A percentile compares a stretch with the other conserved stretches of the same genome.
phyloP scores from a whole-genome alignment of 2,888 invertebrate species.

The Muschampia plurimacula region DNA sequence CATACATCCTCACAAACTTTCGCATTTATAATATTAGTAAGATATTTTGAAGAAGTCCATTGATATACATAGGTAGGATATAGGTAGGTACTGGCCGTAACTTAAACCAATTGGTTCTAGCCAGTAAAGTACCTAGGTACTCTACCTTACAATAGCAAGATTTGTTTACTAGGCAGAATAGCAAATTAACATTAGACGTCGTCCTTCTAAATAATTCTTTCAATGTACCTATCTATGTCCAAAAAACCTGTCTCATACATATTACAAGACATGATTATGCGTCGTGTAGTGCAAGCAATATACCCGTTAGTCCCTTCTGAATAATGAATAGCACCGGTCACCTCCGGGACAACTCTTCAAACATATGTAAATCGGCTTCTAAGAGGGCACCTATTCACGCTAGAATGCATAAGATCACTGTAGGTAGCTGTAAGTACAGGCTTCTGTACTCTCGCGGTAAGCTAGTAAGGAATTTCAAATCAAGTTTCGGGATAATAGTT shows the following conservation, averaged over 20 bases:
- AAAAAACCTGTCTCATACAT: slow-evolving; percentile 10
- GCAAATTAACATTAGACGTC: neutral
- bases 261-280: slow-evolving; percentile 20
- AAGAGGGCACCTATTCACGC: slow-evolving; percentile 24
- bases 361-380: slow-evolving; percentile 55
- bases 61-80: no score
- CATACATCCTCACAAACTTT: no score
- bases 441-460: neutral
- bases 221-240: neutral
- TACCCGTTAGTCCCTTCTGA: slow-evolving; percentile 49
- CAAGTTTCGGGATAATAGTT: neutral
- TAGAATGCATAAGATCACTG: slow-evolving; percentile 30
- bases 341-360: slow-evolving; percentile 52
- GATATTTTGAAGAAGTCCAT: no score
- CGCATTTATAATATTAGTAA: no score
- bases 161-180: neutral
- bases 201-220: slow-evolving; percentile 2
- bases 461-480: neutral
- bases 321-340: slow-evolving; percentile 54
- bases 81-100: no score
- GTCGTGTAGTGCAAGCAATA: slow-evolving; percentile 37
- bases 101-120: no score
- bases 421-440: neutral
- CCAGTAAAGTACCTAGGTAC: no score
- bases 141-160: neutral